Evolutionary conservation across 2,888 invertebrate species (phyloP).

Genomic region (Andrena hattorfiana): DNA sequence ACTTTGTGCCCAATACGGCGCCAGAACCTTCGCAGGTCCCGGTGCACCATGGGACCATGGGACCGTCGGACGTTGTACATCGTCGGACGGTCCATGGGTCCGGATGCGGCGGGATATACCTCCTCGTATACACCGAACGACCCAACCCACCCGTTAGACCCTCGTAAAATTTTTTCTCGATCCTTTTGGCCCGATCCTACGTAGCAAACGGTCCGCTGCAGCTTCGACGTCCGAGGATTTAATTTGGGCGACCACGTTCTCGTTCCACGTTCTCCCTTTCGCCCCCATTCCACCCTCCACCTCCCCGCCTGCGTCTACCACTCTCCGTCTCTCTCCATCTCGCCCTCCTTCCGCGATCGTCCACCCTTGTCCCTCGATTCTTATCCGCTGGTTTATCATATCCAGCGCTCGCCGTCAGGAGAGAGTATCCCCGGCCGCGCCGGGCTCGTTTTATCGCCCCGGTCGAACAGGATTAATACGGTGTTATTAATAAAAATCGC

Average conservation of each 20-base stretch:
- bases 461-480: slow-evolving; percentile 67
- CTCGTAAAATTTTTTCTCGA: slow-evolving; percentile 81
- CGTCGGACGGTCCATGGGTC: slow-evolving; percentile 70
- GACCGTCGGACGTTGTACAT: slow-evolving; percentile 73
- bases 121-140: slow-evolving; percentile 74
- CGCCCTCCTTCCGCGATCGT: slow-evolving; percentile 23
- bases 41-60: slow-evolving; percentile 73
- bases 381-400: slow-evolving; percentile 83
- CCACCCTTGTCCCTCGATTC: slow-evolving; percentile 71
- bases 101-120: slow-evolving; percentile 75
- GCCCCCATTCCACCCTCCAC: slow-evolving; percentile 9
- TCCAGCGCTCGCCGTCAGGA: slow-evolving; percentile 69
- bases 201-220: slow-evolving; percentile 72
- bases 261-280: slow-evolving; percentile 53
- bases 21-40: slow-evolving; percentile 70
- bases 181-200: slow-evolving; percentile 73
- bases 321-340: slow-evolving; percentile 16
- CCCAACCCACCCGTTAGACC: slow-evolving; percentile 80
- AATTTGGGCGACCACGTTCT: slow-evolving; percentile 80
- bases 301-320: background rate
- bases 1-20: slow-evolving; percentile 79
- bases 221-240: slow-evolving; percentile 83
- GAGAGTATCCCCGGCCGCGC: slow-evolving; percentile 29
- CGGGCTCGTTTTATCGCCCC: slow-evolving; percentile 63
- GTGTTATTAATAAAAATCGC: slow-evolving; percentile 61